Conservation (phyloP, 2,888 invertebrate genomes). For the Drosophila mettleri region DNA sequence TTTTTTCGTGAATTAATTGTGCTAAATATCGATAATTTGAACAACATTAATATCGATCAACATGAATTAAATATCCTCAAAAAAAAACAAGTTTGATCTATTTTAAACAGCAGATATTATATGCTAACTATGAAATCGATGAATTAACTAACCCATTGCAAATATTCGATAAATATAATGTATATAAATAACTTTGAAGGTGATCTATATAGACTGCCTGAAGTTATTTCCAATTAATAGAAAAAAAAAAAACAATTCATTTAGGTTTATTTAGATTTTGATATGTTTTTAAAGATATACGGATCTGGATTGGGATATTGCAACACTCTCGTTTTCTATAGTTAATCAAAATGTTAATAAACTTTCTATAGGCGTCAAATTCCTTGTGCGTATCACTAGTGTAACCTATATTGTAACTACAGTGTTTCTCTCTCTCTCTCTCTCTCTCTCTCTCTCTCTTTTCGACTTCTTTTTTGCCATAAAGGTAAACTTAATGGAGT, state of each 20-base stretch:
- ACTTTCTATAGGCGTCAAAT: slow-evolving; percentile 38
- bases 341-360: slow-evolving; percentile 31
- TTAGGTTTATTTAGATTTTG: not conserved
- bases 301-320: not conserved
- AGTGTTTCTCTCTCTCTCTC: not conserved
- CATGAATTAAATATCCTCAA: not conserved
- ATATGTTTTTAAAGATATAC: not conserved
- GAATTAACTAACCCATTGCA: not conserved
- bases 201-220: not conserved
- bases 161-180: not conserved
- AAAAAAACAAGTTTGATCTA: not conserved
- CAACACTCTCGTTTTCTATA: slow-evolving; percentile 7
- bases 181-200: not conserved
- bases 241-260: not conserved
- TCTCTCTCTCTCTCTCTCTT: not conserved
- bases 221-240: not conserved
- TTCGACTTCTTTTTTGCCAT: slow-evolving; percentile 5
- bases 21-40: no score
- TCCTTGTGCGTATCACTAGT: slow-evolving; percentile 23
- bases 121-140: not conserved
- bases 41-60: no score
- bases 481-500: slow-evolving; percentile 28
- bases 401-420: slow-evolving; percentile 19
- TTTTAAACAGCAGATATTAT: not conserved
- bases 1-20: no score